Conservation (phyloP, 2,797 vertebrate species). For the Tenualosa ilisha region DNA sequence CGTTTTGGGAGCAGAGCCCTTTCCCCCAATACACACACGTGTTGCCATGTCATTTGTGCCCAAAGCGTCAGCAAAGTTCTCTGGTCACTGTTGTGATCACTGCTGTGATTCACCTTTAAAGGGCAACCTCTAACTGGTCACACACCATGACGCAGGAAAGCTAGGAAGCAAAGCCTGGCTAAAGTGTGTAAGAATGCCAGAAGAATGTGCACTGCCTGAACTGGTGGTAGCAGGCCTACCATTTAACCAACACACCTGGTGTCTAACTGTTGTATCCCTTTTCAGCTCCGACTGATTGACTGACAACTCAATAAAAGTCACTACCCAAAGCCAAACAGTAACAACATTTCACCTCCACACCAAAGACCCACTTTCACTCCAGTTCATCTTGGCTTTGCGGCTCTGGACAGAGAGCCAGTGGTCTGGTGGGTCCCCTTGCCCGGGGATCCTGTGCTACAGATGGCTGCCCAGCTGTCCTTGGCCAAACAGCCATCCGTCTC, state of each 20-base stretch:
- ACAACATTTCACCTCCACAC: too few relatives aligned
- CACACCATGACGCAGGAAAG: neutral
- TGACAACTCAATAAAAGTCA: too few relatives aligned
- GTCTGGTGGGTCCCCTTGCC: neutral
- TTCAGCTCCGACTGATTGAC: neutral
- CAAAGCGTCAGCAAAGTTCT: neutral
- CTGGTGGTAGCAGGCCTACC: neutral
- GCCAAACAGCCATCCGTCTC: slow-evolving; percentile 16
- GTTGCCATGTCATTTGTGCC: neutral
- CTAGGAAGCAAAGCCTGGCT: neutral
- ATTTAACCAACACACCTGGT: neutral
- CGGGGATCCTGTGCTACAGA: neutral
- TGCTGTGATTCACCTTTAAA: neutral
- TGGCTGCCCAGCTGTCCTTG: slow-evolving; percentile 8
- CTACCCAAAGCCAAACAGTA: too few relatives aligned
- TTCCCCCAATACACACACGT: neutral
- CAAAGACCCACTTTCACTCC: too few relatives aligned
- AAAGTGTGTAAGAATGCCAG: neutral
- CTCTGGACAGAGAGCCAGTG: neutral
- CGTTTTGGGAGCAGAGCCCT: neutral
- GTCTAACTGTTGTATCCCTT: neutral
- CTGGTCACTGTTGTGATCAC: neutral
- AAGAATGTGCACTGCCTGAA: neutral
- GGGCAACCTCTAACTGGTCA: neutral
- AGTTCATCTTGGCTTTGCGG: too few relatives aligned